These are phyloP conservation scores for Piscicola geometra DNA, from an alignment of 2,888 invertebrate genomes.

Conservation along the genomic window DNA sequence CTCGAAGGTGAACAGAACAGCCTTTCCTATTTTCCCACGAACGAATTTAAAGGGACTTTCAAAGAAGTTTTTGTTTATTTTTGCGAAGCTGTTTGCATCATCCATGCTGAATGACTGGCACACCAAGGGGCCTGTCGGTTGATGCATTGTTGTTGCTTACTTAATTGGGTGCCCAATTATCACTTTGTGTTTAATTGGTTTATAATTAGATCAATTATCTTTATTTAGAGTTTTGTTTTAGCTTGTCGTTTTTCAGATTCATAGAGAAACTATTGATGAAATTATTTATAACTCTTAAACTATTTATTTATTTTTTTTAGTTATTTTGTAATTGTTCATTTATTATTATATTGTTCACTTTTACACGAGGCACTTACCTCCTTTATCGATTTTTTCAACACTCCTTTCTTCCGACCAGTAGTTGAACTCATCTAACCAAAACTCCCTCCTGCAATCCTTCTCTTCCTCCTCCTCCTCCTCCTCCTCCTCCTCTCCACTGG, in stretches of 20 bases:
- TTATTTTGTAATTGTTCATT: too few relatives aligned
- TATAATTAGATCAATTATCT: too few relatives aligned
- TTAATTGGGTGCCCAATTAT: too few relatives aligned
- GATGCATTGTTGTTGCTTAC: too few relatives aligned
- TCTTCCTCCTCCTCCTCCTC: background rate
- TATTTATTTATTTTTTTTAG: too few relatives aligned
- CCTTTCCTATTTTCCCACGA: background rate
- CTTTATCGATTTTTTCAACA: constrained; percentile 12
- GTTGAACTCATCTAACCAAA: constrained; percentile 25
- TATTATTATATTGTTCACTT: too few relatives aligned
- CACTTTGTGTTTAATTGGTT: too few relatives aligned
- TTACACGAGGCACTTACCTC: constrained; percentile 1
- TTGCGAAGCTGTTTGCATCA: background rate
- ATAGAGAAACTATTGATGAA: too few relatives aligned
- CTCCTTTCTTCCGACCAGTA: constrained; percentile 21
- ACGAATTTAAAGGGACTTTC: background rate
- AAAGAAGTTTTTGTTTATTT: background rate
- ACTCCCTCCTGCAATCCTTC: background rate
- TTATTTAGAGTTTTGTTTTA: too few relatives aligned
- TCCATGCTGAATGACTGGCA: constrained; percentile 2
- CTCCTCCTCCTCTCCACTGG: background rate
- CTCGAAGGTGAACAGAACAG: background rate
- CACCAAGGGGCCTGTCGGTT: background rate
- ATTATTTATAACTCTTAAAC: too few relatives aligned
- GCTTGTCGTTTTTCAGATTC: too few relatives aligned